Evolutionary conservation across 2,113 vertebrate genomes (phyloP), one percentile per base, ranked within the genome.

Genomic region (Xiphophorus couchianus): DNA sequence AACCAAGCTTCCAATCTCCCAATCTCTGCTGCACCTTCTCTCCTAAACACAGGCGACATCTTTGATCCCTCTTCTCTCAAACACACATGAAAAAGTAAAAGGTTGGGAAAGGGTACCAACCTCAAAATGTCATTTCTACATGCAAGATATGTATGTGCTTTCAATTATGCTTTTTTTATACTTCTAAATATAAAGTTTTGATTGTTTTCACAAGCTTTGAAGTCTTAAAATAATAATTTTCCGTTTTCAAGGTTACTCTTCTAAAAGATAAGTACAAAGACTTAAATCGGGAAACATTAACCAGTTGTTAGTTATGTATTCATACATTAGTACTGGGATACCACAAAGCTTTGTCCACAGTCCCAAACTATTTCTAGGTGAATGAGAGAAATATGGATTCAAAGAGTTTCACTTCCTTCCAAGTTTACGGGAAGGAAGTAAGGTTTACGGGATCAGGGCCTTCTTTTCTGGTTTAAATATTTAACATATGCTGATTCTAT

Each of bases 1-100:
- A 93, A 91, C 87, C 54, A 62, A 66, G 70, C 70, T 76, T 87
- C 78, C 67, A 67, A 84, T 91, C 84, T 80, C 72, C 78, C 69
- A 35, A 86, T 87, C 82, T 61, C 77, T 74, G 61, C 72, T 67
- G 61, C 75, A 61, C 69, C 71, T 84, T 37, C 51, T 66, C 70
- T 69, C 8, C 62, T 63, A 37, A 78, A 72, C 71, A 63, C 67
- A 77, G 62, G 63, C 62, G 29, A 69, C 30, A 78, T 65, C 27
- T 9, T 10, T 42, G 33, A 80, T 66, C 37, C 27, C 31, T 27
- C 31, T 29, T 15, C 5, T 44, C 42, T 29, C 29, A 27, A 3
- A 33, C 33, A 28, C 7, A 19, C n/a, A 69, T 15, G 15, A 48
- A 33, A 51, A 69, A 13, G 15, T 27, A 8, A 0, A 60, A 39